Conservation (phyloP, 2,797 vertebrate species). For the Falco rusticolus region DNA sequence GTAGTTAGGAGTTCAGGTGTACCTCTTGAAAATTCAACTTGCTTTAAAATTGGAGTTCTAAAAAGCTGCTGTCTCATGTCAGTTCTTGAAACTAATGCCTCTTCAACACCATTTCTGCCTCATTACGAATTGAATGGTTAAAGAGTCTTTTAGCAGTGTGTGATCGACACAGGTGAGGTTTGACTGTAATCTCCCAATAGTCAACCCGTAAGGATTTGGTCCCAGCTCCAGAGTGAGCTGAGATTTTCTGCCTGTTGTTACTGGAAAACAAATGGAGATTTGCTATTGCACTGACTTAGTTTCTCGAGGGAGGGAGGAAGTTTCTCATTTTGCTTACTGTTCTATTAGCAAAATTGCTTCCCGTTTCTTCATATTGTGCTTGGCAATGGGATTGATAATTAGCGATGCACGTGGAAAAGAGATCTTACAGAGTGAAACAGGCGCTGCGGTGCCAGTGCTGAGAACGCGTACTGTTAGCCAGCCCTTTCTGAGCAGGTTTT, state of each 20-base stretch:
- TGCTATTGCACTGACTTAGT: neutral
- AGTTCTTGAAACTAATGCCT: neutral
- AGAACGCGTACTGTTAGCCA: neutral
- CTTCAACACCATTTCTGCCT: neutral
- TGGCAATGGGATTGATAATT: neutral
- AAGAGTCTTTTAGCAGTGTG: neutral
- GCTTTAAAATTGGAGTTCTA: neutral
- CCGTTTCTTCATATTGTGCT: rapidly evolving
- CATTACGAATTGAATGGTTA: neutral
- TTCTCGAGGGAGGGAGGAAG: neutral
- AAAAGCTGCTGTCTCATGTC: neutral
- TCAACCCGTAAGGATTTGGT: neutral
- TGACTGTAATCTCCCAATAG: neutral
- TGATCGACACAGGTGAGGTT: neutral
- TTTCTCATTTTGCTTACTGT: neutral
- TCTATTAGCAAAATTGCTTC: neutral
- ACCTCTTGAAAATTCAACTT: neutral
- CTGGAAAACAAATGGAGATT: neutral
- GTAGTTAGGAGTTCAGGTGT: neutral
- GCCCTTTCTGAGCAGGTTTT: neutral
- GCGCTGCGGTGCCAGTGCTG: neutral
- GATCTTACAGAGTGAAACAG: rapidly evolving
- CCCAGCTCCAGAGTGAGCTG: neutral
- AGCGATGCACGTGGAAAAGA: neutral
- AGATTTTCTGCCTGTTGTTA: neutral